Evolutionary conservation across 2,888 invertebrate genomes (phyloP), one percentile per base, ranked within the genome.

Genomic region (Tipula helvola): DNA sequence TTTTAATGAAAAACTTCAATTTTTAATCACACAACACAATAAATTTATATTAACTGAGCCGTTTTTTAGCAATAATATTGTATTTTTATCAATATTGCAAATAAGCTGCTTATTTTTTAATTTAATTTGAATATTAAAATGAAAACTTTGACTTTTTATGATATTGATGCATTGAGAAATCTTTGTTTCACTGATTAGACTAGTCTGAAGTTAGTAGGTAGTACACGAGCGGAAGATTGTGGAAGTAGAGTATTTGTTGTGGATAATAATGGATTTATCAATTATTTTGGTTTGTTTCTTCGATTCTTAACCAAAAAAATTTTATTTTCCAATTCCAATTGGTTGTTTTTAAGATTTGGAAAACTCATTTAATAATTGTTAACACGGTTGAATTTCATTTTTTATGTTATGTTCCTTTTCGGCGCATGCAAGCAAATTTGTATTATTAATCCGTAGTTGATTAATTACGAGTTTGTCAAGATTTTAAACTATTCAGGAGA

Each of bases 161-260:
- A 18, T 71, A 71, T 71, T 71, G 71, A 71, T 71, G 71, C 71
- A 71, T 71, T 71, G 28, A 71, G 71, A 71, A 71, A 71, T 71
- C 71, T 71, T 71, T 71, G 71, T 71, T 71, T 71, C 71, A 71
- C 71, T 71, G 71, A 71, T 71, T 71, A 71, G 71, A 71, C 71
- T 71, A 71, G 71, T 71, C 18, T 71, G 71, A 71, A 71, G 71
- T 71, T 71, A 10, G 71, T 71, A 13, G n/a, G 8, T 16, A 52
- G 52, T 52, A n/a, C 52, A 52, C 52, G 52, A 52, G n/a, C 52
- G 52, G 52, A 52, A 16, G n/a, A 52, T 16, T 52, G 16, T 57
- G 28, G 28, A 71, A 71, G 71, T 71, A 71, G 28, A 71, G 52
- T 71, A 5, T 18, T 71, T 71, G 18, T 10, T 71, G 7, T 28